These are phyloP conservation scores for Magallana nippona DNA, from an alignment of 2,888 invertebrate species.

Conservation along the genomic window DNA sequence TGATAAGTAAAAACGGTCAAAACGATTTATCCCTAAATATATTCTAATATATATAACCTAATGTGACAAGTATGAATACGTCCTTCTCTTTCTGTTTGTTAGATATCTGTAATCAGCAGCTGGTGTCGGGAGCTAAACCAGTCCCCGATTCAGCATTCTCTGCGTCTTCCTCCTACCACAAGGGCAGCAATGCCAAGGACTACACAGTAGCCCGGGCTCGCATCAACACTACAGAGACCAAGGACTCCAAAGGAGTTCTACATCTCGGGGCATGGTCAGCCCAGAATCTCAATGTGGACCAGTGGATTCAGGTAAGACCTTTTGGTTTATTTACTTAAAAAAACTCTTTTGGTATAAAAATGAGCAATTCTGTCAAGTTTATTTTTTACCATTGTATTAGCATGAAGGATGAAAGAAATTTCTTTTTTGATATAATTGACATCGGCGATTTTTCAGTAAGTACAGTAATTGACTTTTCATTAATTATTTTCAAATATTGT, in stretches of 20 bases:
- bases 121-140: constrained; percentile 48
- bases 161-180: constrained; percentile 54
- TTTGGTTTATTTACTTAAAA: background rate
- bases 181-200: constrained; percentile 51
- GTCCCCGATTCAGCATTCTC: constrained; percentile 48
- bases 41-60: too few species aligned
- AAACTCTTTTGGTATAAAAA: background rate
- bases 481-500: background rate
- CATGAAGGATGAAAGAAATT: too few species aligned
- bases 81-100: background rate
- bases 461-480: background rate
- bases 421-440: too few species aligned
- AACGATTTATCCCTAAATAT: too few species aligned
- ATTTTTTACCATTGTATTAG: background rate
- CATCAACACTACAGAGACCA: constrained; percentile 56
- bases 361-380: too few species aligned
- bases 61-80: too few species aligned
- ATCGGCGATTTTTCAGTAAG: too few species aligned
- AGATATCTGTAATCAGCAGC: constrained; percentile 56
- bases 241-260: constrained; percentile 56
- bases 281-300: constrained; percentile 58
- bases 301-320: constrained; percentile 60
- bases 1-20: too few species aligned
- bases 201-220: constrained; percentile 55
- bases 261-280: constrained; percentile 64